A percentile compares a stretch with the other conserved stretches of the same genome.
Conservation (phyloP, 2,888 invertebrate genomes). For the Tenodera sinensis region DNA sequence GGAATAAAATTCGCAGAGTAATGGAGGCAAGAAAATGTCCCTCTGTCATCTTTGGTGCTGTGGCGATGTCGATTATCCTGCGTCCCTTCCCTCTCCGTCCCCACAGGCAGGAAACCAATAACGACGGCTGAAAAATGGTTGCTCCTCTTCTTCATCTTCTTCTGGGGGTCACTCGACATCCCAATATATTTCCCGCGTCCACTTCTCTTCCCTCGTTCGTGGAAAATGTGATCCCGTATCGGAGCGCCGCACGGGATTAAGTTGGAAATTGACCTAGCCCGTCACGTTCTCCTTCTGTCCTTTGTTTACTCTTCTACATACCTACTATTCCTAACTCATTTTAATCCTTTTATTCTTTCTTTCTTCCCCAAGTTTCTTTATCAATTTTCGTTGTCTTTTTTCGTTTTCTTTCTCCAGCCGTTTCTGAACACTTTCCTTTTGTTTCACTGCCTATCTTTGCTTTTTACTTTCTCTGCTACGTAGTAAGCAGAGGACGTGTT, state of each 20-base stretch:
- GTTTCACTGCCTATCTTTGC: too few relatives aligned
- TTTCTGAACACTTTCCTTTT: too few relatives aligned
- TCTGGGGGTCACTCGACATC: slow-evolving; percentile 1
- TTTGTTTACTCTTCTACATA: slow-evolving; percentile 29
- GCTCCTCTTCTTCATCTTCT: slow-evolving; percentile 37
- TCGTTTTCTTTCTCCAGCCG: too few relatives aligned
- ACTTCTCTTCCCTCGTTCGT: slow-evolving; percentile 28
- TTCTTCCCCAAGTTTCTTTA: not conserved
- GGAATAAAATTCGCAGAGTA: not conserved
- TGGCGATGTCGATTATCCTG: not conserved
- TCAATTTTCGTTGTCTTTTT: not conserved
- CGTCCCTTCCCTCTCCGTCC: not conserved
- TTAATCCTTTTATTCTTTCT: not conserved
- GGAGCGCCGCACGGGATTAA: slow-evolving; percentile 1
- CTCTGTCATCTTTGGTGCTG: not conserved
- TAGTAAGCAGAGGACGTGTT: too few relatives aligned
- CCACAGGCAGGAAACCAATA: slow-evolving; percentile 21
- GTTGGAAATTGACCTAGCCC: slow-evolving; percentile 23
- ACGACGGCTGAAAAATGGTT: slow-evolving; percentile 24
- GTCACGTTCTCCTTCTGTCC: not conserved
- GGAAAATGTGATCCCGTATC: slow-evolving; percentile 24
- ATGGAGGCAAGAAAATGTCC: not conserved
- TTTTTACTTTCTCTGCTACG: too few relatives aligned
- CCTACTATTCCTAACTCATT: not conserved
- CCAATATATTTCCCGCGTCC: slow-evolving; percentile 15